Evolutionary conservation across 2,797 vertebrate species (phyloP).

Genomic region (Poecilia gillii): DNA sequence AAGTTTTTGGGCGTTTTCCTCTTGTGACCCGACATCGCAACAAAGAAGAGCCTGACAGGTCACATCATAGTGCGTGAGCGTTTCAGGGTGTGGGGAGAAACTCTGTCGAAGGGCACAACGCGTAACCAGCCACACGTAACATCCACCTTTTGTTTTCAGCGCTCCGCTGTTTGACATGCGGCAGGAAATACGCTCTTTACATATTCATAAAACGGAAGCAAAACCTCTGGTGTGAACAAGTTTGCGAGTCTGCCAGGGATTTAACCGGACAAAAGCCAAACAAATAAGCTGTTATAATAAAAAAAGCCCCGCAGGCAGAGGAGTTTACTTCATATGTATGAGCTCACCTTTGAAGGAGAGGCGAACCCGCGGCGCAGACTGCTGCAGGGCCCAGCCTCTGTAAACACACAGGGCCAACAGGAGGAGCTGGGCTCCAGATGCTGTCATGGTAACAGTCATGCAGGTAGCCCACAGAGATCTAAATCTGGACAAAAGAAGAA

Average conservation of each 20-base stretch:
- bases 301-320: constrained; percentile 19
- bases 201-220: constrained; percentile 67
- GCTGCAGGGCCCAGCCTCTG: constrained; percentile 74
- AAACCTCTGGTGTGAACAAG: constrained; percentile 24
- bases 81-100: constrained; percentile 64
- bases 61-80: constrained; percentile 25
- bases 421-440: constrained; percentile 75
- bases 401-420: constrained; percentile 80
- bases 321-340: constrained; percentile 34
- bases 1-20: constrained; percentile 61
- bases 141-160: constrained; percentile 84
- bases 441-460: constrained; percentile 80
- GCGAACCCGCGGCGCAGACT: constrained; percentile 79
- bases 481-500: constrained; percentile 75
- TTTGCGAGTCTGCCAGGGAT: constrained; percentile 9
- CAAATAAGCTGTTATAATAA: constrained; percentile 32
- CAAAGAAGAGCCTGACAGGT: constrained; percentile 35
- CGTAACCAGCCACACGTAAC: constrained; percentile 65
- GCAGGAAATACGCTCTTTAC: constrained; percentile 75
- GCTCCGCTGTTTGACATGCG: constrained; percentile 66
- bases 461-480: constrained; percentile 79
- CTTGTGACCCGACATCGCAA: constrained; percentile 38
- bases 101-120: constrained; percentile 53
- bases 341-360: constrained; percentile 85
- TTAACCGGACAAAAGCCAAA: constrained; percentile 25